Conservation (phyloP, 2,113 vertebrate genomes). For the Leucoraja erinaceus region DNA sequence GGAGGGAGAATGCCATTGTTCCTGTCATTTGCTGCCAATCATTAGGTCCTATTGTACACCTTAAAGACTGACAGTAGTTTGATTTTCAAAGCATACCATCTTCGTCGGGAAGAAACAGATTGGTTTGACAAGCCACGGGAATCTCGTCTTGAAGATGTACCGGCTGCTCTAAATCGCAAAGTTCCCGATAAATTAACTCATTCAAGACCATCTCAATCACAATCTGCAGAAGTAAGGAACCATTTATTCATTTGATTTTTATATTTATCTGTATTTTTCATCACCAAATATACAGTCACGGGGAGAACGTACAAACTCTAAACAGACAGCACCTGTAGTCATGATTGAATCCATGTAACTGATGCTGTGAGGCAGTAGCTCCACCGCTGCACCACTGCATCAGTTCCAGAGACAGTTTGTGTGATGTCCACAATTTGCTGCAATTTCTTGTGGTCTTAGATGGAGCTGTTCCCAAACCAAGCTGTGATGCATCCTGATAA, state of each 20-base stretch:
- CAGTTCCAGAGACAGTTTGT: too few species aligned
- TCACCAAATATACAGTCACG: not conserved
- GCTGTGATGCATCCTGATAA: too few species aligned
- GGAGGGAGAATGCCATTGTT: too few species aligned
- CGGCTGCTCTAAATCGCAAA: slow-evolving; percentile 67
- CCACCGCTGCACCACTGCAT: too few species aligned
- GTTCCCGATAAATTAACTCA: slow-evolving; percentile 68
- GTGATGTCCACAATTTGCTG: too few species aligned
- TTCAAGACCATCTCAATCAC: slow-evolving; percentile 59
- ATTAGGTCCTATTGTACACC: slow-evolving; percentile 38
- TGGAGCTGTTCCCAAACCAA: too few species aligned
- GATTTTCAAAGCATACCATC: slow-evolving; percentile 84
- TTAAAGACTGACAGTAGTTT: slow-evolving; percentile 61
- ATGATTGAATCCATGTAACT: too few species aligned
- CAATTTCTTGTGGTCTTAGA: too few species aligned
- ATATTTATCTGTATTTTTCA: not conserved
- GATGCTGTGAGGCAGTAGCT: too few species aligned
- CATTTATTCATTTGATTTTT: not conserved
- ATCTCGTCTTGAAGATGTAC: slow-evolving; percentile 73
- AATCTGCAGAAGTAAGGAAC: slow-evolving; percentile 65
- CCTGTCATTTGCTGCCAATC: not conserved
- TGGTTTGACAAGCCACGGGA: slow-evolving; percentile 98
- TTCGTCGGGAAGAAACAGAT: slow-evolving; percentile 93
- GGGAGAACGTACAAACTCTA: too few species aligned
- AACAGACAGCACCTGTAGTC: too few species aligned